Evolutionary conservation across 2,888 invertebrate genomes (phyloP).

Genomic region (Leptarthrus brevirostris): DNA sequence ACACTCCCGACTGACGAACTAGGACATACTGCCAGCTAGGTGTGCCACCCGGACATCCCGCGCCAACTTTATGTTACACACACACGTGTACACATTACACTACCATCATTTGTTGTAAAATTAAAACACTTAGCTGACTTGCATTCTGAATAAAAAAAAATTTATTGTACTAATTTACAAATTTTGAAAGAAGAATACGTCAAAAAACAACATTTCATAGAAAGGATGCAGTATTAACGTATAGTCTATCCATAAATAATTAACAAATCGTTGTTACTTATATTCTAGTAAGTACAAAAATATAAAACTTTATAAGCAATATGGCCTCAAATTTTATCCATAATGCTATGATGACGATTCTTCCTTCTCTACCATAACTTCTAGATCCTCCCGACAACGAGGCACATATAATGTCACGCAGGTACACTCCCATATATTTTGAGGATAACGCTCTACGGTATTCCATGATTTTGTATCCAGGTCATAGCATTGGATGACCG

Average conservation of each 20-base stretch:
- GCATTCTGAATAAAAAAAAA: too few relatives aligned
- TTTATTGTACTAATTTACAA: too few relatives aligned
- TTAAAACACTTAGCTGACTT: too few relatives aligned
- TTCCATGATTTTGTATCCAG: constrained; percentile 73
- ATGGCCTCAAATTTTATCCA: constrained; percentile 1
- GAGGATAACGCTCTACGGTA: constrained; percentile 73
- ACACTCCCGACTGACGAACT: too few relatives aligned
- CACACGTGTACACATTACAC: too few relatives aligned
- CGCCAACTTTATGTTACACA: too few relatives aligned
- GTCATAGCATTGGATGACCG: constrained; percentile 76
- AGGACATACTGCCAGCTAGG: too few relatives aligned
- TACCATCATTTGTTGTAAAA: too few relatives aligned
- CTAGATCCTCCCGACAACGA: constrained; percentile 62
- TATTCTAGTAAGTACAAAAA: constrained; percentile 18
- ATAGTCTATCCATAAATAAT: not conserved
- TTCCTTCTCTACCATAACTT: constrained; percentile 50
- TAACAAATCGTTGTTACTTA: too few relatives aligned
- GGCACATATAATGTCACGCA: constrained; percentile 77
- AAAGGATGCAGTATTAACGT: not conserved
- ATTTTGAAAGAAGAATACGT: too few relatives aligned
- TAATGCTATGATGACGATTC: constrained; percentile 16
- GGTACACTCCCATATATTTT: constrained; percentile 79
- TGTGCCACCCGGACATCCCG: too few relatives aligned
- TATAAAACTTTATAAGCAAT: not conserved
- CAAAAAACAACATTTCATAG: not conserved